phyloP scores from a whole-genome alignment of 2,113 vertebrate genomes.

The Ploceus nigricollis region DNA sequence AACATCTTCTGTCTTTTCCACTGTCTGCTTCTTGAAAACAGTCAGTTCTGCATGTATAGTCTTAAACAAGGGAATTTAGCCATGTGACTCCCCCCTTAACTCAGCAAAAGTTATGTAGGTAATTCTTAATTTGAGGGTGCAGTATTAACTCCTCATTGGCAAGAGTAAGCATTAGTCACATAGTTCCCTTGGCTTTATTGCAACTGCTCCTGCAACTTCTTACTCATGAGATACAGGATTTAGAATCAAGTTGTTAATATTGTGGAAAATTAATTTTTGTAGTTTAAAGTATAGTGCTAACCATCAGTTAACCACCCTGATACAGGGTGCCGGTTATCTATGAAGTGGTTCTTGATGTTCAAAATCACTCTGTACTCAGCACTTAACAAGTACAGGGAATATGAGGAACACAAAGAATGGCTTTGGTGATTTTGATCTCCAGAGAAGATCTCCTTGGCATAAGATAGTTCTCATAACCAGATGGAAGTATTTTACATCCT shows the following conservation, averaged over 20 bases:
- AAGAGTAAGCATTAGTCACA: neutral
- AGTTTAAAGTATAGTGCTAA: neutral
- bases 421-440: neutral
- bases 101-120: neutral
- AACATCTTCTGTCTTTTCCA: neutral
- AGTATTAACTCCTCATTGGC: neutral
- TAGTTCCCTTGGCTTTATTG: neutral
- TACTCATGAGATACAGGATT: neutral
- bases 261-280: neutral
- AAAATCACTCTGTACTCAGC: neutral
- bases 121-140: neutral
- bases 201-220: neutral
- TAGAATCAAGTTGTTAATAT: neutral
- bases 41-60: neutral
- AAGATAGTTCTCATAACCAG: neutral
- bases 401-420: neutral
- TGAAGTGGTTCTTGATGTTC: neutral
- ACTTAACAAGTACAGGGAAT: neutral
- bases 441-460: neutral
- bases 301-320: neutral
- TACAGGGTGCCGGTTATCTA: neutral
- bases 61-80: neutral
- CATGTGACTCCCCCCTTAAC: neutral
- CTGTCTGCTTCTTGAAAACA: constrained; percentile 16
- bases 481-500: neutral